Percentiles rank a stretch among this genome's conserved stretches.
Conservation (phyloP, 2,888 invertebrate species). For the Lissonota sp. region DNA sequence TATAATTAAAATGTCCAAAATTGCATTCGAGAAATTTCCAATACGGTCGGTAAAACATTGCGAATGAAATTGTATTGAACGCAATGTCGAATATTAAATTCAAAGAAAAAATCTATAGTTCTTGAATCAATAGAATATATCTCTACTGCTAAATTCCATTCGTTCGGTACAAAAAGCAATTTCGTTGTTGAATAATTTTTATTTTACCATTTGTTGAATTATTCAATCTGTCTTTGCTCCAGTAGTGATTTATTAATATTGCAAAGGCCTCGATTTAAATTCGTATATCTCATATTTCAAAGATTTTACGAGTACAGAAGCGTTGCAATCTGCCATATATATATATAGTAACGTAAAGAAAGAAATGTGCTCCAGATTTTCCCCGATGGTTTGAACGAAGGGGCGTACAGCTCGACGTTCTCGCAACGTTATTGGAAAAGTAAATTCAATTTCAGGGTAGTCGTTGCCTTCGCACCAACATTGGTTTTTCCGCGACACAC, state of each 20-base stretch:
- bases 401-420: constrained; percentile 17
- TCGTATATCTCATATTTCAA: neutral
- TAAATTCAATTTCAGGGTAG: constrained; percentile 53
- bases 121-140: neutral
- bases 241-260: neutral
- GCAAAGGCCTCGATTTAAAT: neutral
- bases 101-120: neutral
- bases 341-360: neutral
- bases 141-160: neutral
- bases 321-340: neutral
- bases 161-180: neutral
- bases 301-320: neutral
- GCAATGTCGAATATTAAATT: neutral
- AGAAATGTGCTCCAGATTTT: constrained; percentile 27
- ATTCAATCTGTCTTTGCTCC: neutral
- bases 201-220: neutral
- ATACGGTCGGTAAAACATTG: constrained; percentile 1
- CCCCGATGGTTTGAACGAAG: constrained; percentile 26
- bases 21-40: neutral
- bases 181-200: neutral
- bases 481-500: constrained; percentile 24
- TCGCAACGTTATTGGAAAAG: constrained; percentile 51
- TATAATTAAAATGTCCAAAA: neutral
- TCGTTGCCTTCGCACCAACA: constrained; percentile 23
- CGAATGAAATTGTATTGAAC: neutral